These are phyloP conservation scores for Riparia riparia DNA, from an alignment of 2,113 vertebrate genomes.

Conservation along the genomic window DNA sequence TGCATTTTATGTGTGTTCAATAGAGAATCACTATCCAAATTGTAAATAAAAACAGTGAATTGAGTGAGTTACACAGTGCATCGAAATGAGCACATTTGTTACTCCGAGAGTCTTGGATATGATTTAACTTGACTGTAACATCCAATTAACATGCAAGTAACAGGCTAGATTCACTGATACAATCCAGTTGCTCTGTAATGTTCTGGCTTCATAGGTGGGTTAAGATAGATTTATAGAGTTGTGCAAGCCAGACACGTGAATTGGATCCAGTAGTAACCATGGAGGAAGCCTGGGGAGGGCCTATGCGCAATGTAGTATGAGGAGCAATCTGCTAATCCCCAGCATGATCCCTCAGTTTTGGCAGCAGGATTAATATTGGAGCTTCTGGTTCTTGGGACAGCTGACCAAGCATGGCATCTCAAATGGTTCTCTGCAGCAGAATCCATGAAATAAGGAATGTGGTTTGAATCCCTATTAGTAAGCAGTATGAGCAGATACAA, in stretches of 20 bases:
- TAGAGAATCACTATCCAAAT: neutral
- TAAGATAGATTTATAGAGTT: neutral
- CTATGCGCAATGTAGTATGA: rapidly evolving
- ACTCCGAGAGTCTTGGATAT: neutral
- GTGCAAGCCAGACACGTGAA: neutral
- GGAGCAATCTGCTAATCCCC: neutral
- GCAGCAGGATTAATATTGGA: neutral
- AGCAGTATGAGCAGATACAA: neutral
- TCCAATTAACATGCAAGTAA: neutral
- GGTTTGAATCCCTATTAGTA: neutral
- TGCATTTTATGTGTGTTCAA: neutral
- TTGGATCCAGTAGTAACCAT: neutral
- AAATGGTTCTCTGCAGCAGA: rapidly evolving
- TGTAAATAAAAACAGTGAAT: neutral
- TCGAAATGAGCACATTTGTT: neutral
- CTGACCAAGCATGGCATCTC: neutral
- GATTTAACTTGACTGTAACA: neutral
- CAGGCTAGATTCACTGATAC: neutral
- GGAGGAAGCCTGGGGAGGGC: neutral
- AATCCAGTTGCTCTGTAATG: neutral
- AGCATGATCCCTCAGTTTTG: rapidly evolving
- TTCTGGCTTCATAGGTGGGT: neutral
- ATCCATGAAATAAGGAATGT: neutral
- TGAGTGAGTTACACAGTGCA: neutral
- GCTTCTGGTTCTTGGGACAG: neutral